These are phyloP conservation scores for Euura saliciscinereae DNA, from an alignment of 1,140 invertebrate genomes.

Conservation along the genomic window DNA sequence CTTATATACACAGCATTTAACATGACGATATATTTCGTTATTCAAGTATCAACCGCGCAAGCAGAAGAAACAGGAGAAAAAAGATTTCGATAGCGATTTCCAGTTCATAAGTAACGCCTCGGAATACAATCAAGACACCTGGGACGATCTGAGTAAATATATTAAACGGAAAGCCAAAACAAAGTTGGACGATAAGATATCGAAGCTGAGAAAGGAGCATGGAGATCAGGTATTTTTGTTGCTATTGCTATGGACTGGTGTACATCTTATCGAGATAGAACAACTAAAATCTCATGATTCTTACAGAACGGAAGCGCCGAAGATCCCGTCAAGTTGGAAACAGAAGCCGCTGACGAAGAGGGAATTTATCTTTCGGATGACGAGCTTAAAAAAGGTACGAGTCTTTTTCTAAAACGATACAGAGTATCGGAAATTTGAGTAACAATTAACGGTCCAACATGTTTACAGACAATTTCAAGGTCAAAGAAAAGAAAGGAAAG, in stretches of 20 bases:
- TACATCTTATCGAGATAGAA: constrained; percentile 35
- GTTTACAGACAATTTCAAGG: constrained; percentile 49
- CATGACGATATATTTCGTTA: constrained; percentile 13
- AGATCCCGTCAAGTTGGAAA: constrained; percentile 38
- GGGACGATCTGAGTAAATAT: constrained; percentile 85
- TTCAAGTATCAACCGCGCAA: constrained; percentile 79
- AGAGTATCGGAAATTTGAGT: constrained; percentile 13
- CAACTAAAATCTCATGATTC: constrained; percentile 15
- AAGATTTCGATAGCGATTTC: constrained; percentile 77
- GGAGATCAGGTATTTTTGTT: constrained; percentile 47
- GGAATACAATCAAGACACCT: constrained; percentile 83
- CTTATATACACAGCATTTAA: background rate
- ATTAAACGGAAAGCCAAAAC: constrained; percentile 79
- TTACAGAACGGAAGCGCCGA: constrained; percentile 27
- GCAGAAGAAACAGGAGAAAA: constrained; percentile 72
- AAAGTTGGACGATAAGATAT: constrained; percentile 87
- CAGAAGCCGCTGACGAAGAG: constrained; percentile 43
- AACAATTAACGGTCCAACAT: constrained; percentile 17
- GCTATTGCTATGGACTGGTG: constrained; percentile 38
- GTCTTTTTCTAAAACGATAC: constrained; percentile 11
- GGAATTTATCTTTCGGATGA: constrained; percentile 69
- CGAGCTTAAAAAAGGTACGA: constrained; percentile 73
- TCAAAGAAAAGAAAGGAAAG: constrained; percentile 42
- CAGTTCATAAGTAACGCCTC: constrained; percentile 73
- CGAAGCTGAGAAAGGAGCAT: constrained; percentile 63